Conservation (phyloP, 2,797 vertebrate genomes). For the Acanthis flammea region DNA sequence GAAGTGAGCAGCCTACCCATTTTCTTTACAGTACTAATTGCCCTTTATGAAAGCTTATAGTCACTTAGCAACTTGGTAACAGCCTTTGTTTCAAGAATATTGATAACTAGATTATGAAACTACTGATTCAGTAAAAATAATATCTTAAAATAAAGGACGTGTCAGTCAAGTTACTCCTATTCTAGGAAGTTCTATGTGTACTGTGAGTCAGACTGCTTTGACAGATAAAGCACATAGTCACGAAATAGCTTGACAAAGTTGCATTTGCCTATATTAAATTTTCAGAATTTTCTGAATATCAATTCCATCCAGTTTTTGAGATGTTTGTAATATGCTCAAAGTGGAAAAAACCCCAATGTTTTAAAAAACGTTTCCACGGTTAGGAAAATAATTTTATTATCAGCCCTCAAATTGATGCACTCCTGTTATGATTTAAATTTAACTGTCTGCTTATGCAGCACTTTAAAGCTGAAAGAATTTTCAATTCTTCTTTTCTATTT, state of each 20-base stretch:
- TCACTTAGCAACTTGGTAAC: neutral
- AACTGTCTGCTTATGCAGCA: neutral
- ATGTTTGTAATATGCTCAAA: neutral
- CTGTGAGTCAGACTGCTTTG: conserved; percentile 42
- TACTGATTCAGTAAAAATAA: conserved; percentile 33
- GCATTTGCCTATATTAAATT: neutral
- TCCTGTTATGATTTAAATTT: neutral
- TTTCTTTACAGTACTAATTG: neutral
- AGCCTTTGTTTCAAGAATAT: conserved; percentile 23
- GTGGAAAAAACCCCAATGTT: neutral
- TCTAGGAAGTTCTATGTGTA: conserved; percentile 21
- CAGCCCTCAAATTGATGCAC: neutral
- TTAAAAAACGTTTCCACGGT: neutral
- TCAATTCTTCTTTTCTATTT: neutral
- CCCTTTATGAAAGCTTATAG: neutral
- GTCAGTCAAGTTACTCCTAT: conserved; percentile 41
- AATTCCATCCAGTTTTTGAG: neutral
- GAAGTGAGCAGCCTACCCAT: neutral
- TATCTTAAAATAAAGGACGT: conserved; percentile 16
- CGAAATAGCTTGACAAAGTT: neutral
- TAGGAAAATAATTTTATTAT: neutral
- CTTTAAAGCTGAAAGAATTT: neutral
- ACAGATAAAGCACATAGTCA: conserved; percentile 15
- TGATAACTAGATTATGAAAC: conserved; percentile 12
- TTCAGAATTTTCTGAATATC: neutral